Conservation (phyloP, 53 echinoderm and acorn worm genomes). For the Echinarachnius parma region DNA sequence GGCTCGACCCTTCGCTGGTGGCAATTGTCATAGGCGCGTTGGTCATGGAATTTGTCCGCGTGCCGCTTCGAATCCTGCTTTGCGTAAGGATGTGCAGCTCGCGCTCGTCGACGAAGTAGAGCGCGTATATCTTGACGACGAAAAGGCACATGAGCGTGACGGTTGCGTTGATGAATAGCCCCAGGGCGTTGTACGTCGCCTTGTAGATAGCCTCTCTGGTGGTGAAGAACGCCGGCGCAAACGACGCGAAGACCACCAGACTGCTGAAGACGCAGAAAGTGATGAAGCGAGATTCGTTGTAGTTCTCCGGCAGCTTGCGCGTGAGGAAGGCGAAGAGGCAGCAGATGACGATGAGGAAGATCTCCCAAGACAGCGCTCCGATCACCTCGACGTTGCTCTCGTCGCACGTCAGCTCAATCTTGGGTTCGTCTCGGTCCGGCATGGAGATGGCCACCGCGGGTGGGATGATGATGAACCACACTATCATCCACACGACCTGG, state of each 20-base stretch:
- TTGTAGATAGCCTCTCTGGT: constrained; percentile 63
- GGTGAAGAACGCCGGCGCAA: constrained; percentile 87
- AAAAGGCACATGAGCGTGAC: constrained; percentile 80
- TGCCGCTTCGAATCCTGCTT: constrained; percentile 72
- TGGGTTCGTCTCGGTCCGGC: constrained; percentile 52
- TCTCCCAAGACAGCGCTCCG: constrained; percentile 73
- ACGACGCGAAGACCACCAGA: constrained; percentile 73
- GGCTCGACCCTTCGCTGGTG: constrained; percentile 9
- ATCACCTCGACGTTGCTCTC: constrained; percentile 56
- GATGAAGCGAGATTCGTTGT: constrained; percentile 95
- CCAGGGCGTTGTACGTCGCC: constrained; percentile 69
- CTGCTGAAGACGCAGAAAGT: constrained; percentile 90
- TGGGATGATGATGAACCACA: constrained; percentile 67
- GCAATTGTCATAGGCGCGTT: constrained; percentile 7
- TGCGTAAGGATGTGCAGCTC: constrained; percentile 85
- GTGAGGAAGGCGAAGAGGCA: constrained; percentile 93
- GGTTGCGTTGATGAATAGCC: constrained; percentile 81
- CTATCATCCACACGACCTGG: constrained; percentile 66
- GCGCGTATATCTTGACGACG: constrained; percentile 87
- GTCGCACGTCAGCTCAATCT: constrained; percentile 62
- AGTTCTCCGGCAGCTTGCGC: constrained; percentile 90
- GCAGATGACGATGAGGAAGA: constrained; percentile 75
- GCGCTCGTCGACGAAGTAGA: constrained; percentile 90
- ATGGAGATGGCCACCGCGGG: constrained; percentile 56
- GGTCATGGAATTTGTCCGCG: constrained; percentile 41